These are phyloP conservation scores for Epistrophe grossulariae DNA, from an alignment of 2,888 invertebrate species.

Conservation along the genomic window DNA sequence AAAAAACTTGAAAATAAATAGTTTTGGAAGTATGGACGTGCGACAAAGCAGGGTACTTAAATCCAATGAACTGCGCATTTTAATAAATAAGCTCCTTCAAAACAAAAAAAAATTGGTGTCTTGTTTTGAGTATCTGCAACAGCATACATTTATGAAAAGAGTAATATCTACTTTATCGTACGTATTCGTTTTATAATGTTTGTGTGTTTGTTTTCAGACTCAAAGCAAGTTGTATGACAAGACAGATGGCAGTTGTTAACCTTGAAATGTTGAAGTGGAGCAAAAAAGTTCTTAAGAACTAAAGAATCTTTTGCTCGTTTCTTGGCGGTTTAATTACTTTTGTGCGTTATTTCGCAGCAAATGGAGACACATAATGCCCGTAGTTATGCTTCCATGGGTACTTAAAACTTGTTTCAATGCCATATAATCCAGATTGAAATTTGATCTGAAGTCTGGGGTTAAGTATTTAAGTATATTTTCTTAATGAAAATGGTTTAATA, in stretches of 20 bases:
- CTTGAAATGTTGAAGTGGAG: slow-evolving; percentile 59
- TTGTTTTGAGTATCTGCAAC: background rate
- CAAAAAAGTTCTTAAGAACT: slow-evolving; percentile 47
- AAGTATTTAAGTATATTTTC: too few relatives aligned
- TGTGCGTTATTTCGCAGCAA: slow-evolving; percentile 29
- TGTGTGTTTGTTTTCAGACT: background rate
- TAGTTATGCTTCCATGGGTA: background rate
- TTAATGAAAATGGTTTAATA: too few relatives aligned
- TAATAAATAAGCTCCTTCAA: background rate
- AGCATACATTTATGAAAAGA: background rate
- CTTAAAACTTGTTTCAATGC: slow-evolving; percentile 39
- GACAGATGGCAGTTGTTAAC: slow-evolving; percentile 59
- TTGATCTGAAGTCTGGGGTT: background rate
- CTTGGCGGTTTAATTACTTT: slow-evolving; percentile 29
- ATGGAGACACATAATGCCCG: background rate
- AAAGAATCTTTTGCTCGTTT: slow-evolving; percentile 10
- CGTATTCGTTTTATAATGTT: background rate
- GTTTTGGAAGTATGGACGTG: too few relatives aligned
- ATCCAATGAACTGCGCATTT: background rate
- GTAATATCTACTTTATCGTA: background rate
- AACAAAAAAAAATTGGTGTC: background rate
- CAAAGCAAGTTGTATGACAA: slow-evolving; percentile 33
- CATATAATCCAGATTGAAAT: slow-evolving; percentile 18
- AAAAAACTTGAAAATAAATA: background rate
- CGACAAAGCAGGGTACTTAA: too few relatives aligned